Evolutionary conservation across 2,888 invertebrate genomes (phyloP).

Genomic region (Sabatieria punctata): DNA sequence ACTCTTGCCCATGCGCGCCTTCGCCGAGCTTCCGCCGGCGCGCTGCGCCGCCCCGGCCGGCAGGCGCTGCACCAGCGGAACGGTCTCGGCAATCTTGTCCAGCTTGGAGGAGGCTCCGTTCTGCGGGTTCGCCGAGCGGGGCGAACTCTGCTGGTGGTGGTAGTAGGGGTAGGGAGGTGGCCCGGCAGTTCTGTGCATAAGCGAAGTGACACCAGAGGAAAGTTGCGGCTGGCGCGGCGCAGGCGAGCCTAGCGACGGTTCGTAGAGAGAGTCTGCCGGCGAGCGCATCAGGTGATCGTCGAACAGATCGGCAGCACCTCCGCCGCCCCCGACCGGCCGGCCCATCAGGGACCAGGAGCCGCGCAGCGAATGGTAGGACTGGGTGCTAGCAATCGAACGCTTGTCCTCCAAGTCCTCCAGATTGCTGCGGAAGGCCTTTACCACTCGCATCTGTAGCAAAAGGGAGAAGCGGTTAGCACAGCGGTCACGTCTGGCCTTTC

Average conservation of each 20-base stretch:
- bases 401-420: slow-evolving; percentile 98
- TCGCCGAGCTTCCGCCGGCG: not conserved
- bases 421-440: slow-evolving; percentile 97
- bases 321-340: not conserved
- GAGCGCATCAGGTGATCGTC: no score
- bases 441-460: slow-evolving; percentile 97
- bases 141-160: slow-evolving; percentile 18
- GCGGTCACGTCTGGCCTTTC: no score
- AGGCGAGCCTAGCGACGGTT: no score
- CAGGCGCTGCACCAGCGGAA: slow-evolving; percentile 29
- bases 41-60: slow-evolving; percentile 11
- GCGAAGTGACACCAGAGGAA: slow-evolving; percentile 15
- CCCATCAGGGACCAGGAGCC: slow-evolving; percentile 15
- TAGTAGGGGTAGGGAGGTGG: slow-evolving; percentile 27
- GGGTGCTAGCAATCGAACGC: slow-evolving; percentile 91
- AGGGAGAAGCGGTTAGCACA: no score
- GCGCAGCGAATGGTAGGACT: slow-evolving; percentile 47
- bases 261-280: no score
- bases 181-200: slow-evolving; percentile 18
- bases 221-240: no score
- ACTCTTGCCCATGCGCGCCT: slow-evolving; percentile 21
- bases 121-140: not conserved
- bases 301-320: not conserved
- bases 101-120: not conserved
- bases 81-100: slow-evolving; percentile 13